Evolutionary conservation across 2,113 vertebrate species (phyloP).

Genomic region (Ctenomys sociabilis): DNA sequence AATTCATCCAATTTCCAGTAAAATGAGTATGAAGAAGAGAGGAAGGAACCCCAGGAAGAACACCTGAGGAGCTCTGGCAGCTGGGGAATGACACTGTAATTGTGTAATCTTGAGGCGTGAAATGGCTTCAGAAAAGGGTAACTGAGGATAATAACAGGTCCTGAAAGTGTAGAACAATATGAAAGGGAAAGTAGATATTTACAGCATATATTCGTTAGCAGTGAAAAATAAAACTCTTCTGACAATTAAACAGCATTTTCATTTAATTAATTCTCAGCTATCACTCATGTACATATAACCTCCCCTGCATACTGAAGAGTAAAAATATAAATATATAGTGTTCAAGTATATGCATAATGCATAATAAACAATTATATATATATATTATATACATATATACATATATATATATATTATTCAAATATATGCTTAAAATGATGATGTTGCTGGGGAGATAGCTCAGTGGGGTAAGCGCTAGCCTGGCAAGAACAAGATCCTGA

Average conservation of each 20-base stretch:
- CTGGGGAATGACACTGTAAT: slow-evolving; percentile 1
- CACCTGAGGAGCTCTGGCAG: neutral
- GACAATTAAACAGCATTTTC: neutral
- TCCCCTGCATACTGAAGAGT: neutral
- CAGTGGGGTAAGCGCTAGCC: no score
- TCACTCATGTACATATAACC: neutral
- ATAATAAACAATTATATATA: no score
- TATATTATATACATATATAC: no score
- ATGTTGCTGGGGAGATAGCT: neutral
- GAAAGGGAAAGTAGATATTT: neutral
- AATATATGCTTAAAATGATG: neutral
- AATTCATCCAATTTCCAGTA: slow-evolving; percentile 23
- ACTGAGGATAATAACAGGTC: neutral
- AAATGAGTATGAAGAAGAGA: slow-evolving; percentile 26
- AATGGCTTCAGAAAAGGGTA: slow-evolving; percentile 24
- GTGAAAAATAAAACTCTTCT: neutral
- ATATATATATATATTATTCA: neutral
- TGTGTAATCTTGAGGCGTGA: slow-evolving; percentile 53
- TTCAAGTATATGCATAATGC: neutral
- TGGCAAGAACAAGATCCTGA: no score
- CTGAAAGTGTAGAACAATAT: neutral
- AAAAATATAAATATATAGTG: neutral
- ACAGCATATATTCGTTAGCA: neutral
- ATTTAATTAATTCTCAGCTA: neutral
- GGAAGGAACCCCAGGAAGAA: neutral